Conservation (phyloP, 1,140 invertebrate genomes). For the Zaprionus inermis region DNA sequence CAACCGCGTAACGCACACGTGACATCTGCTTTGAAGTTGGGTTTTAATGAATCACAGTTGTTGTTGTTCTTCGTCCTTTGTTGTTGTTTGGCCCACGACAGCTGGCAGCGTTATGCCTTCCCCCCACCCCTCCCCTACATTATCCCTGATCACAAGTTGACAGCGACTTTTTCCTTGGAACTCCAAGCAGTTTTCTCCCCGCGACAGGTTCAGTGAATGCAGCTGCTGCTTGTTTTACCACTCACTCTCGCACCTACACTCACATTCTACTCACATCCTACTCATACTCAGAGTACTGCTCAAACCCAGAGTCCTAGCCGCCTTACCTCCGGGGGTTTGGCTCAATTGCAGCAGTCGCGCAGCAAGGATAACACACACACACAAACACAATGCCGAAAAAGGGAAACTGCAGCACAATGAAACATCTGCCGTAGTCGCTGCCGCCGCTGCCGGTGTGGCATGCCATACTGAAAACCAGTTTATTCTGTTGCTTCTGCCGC, state of each 20-base stretch:
- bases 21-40: constrained; percentile 30
- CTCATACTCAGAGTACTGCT: not conserved
- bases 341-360: constrained; percentile 27
- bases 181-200: constrained; percentile 1
- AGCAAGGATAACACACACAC: constrained; percentile 47
- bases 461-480: constrained; percentile 58
- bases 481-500: constrained; percentile 19
- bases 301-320: not conserved
- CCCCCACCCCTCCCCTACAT: not conserved
- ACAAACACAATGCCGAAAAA: not conserved
- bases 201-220: constrained; percentile 26
- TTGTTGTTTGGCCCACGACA: constrained; percentile 8
- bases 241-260: no score
- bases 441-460: constrained; percentile 4
- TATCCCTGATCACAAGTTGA: constrained; percentile 26
- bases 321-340: not conserved
- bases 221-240: not conserved
- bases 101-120: constrained; percentile 14
- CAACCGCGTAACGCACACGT: constrained; percentile 19
- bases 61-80: not conserved
- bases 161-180: constrained; percentile 17
- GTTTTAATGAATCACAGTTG: constrained; percentile 13
- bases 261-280: not conserved
- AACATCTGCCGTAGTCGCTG: constrained; percentile 58
- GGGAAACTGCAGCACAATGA: constrained; percentile 29